Base-by-base conservation (phyloP, 1,140 invertebrate genomes). In the Drosophila neocordata region DNA sequence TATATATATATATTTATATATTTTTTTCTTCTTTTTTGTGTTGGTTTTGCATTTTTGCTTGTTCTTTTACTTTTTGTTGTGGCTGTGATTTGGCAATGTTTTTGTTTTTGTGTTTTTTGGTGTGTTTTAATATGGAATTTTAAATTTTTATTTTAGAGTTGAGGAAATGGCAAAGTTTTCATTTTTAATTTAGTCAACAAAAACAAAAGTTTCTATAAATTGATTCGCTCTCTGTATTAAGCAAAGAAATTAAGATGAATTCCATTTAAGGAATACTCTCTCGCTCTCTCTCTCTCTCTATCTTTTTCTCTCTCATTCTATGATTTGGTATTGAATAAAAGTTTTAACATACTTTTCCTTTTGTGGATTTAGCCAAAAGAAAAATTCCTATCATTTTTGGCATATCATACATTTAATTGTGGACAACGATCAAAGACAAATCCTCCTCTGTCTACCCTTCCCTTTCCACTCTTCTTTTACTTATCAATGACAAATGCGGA, bases 81-180 rank as follows among this genome's bases (percentile, higher is more conserved):
- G 63, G 65, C 75, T 53, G 52, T 65, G 69, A 77, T 79, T 80
- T 77, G 18, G 18, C 58, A 67, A 35, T 64, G 70, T 34, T 52
- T 41, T 37, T 31, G 69, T 55, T 58, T 37, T 59, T 22, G 15
- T 71, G n/a, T 59, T 31, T 15, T 64, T 24, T 57, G 34, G 20
- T 11, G 35, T 51, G 51, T 52, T 11, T 35, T 48, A 4, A 62
- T 51, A 62, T 67, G 81, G 77, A 80, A 85, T 81, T 87, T 78
- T 72, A 81, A 87, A 85, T 85, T 87, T 58, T 67, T 67, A 37
- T 66, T 67, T 48, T 37, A 51, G 66, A 72, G 51, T 75, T n/a
- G n/a, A n/a, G 82, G 74, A 87, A 85, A 85, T 85, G 81, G 83
- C 70, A 77, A 84, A 84, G 82, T 84, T 84, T 75, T 58, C 56